Percentiles rank a stretch among this genome's conserved stretches.
phyloP scores from a whole-genome alignment of 2,113 vertebrate genomes.

The Brevimyrus niger region DNA sequence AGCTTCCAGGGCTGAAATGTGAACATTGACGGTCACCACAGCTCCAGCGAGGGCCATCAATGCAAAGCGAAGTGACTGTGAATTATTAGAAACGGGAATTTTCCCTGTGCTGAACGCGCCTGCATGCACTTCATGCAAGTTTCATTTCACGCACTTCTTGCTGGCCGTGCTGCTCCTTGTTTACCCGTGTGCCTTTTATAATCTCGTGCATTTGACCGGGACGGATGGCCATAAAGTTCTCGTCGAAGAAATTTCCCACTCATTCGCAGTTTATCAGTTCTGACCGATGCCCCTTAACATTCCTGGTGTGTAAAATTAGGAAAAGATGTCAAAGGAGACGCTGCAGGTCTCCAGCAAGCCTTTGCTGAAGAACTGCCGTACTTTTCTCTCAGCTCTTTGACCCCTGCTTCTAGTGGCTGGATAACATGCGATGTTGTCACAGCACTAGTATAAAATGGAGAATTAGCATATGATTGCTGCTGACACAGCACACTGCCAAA shows the following conservation, averaged over 20 bases:
- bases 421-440: not conserved
- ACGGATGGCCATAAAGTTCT: not conserved
- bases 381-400: not conserved
- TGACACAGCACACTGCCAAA: not conserved
- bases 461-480: not conserved
- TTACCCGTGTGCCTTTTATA: not conserved
- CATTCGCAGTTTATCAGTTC: not conserved
- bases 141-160: not conserved
- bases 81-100: not conserved
- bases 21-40: too few species aligned
- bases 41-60: too few species aligned
- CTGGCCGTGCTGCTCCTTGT: not conserved
- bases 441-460: not conserved
- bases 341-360: not conserved
- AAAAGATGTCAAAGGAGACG: not conserved
- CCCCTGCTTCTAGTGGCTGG: not conserved
- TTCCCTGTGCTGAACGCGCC: not conserved
- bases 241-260: not conserved
- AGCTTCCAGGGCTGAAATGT: too few species aligned
- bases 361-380: not conserved
- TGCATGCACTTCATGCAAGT: not conserved
- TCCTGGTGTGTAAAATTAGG: not conserved
- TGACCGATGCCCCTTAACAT: not conserved
- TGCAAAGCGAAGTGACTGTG: too few species aligned
- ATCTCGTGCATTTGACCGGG: not conserved